These are phyloP conservation scores for Peromyscus maniculatus DNA, from an alignment of 2,113 vertebrate species.

Conservation along the genomic window DNA sequence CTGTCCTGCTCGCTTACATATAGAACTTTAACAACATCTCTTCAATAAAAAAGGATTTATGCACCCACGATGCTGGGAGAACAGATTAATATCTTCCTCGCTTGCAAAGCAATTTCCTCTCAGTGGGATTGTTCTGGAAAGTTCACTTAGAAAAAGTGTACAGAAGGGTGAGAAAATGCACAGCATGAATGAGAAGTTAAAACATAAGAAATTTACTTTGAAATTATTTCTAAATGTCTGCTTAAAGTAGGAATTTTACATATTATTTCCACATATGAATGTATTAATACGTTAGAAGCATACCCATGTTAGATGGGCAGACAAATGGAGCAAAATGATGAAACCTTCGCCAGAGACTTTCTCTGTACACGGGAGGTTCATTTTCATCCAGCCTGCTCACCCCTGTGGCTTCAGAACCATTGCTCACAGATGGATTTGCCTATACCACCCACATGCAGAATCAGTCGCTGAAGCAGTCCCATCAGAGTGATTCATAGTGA, in stretches of 20 bases:
- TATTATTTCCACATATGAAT: background rate
- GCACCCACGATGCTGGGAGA: conserved; percentile 33
- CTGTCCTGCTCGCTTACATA: conserved; percentile 35
- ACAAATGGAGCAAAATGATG: background rate
- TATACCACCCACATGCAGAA: background rate
- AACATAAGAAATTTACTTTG: conserved; percentile 68
- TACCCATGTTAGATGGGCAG: background rate
- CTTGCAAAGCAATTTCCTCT: conserved; percentile 73
- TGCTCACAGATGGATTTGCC: background rate
- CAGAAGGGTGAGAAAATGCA: conserved; percentile 70
- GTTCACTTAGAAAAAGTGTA: conserved; percentile 71
- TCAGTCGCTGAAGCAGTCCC: background rate
- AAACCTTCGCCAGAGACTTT: background rate
- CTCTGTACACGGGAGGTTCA: background rate
- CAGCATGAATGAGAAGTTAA: conserved; percentile 58
- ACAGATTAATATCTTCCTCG: conserved; percentile 69
- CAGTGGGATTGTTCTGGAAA: conserved; percentile 69
- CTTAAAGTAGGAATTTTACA: background rate
- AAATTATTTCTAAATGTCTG: conserved; percentile 50
- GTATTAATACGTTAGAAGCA: background rate
- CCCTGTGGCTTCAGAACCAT: background rate
- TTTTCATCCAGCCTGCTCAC: background rate
- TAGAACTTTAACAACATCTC: conserved; percentile 52
- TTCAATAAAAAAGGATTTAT: conserved; percentile 77
- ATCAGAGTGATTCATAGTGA: background rate